Evolutionary conservation across 2,888 invertebrate species (phyloP).

Genomic region (Sinhomidia bicolor): DNA sequence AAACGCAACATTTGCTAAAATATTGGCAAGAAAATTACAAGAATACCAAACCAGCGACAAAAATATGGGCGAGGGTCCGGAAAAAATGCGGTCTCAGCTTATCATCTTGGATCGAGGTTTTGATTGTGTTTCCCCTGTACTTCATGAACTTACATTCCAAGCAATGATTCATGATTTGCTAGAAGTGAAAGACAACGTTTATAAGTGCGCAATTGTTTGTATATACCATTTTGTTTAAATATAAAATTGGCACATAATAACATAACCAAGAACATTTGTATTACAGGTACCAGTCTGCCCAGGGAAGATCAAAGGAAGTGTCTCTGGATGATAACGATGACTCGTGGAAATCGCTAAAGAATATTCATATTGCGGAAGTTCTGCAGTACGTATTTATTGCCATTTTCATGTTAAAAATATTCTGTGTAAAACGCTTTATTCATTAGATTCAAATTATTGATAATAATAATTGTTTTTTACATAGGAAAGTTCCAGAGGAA

Average conservation of each 20-base stretch:
- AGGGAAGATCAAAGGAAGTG: constrained; percentile 67
- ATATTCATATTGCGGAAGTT: constrained; percentile 77
- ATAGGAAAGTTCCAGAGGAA: constrained; percentile 74
- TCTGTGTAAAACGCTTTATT: background rate
- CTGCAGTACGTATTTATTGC: constrained; percentile 63
- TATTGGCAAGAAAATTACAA: constrained; percentile 75
- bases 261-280: too few species aligned
- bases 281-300: constrained; percentile 22
- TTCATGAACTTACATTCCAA: constrained; percentile 73
- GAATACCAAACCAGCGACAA: constrained; percentile 72
- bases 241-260: background rate
- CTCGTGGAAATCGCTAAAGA: constrained; percentile 75
- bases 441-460: constrained; percentile 1
- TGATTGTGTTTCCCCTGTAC: constrained; percentile 65
- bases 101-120: constrained; percentile 76
- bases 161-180: constrained; percentile 71
- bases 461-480: background rate
- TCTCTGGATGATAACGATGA: constrained; percentile 76
- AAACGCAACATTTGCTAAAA: constrained; percentile 74
- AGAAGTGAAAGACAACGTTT: constrained; percentile 54
- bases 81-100: constrained; percentile 74
- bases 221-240: too few species aligned
- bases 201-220: constrained; percentile 35
- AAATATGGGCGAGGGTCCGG: constrained; percentile 74
- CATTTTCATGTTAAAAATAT: background rate